These are phyloP conservation scores for Chaetoderma sp. DNA, from an alignment of 2,888 invertebrate species.

Conservation along the genomic window DNA sequence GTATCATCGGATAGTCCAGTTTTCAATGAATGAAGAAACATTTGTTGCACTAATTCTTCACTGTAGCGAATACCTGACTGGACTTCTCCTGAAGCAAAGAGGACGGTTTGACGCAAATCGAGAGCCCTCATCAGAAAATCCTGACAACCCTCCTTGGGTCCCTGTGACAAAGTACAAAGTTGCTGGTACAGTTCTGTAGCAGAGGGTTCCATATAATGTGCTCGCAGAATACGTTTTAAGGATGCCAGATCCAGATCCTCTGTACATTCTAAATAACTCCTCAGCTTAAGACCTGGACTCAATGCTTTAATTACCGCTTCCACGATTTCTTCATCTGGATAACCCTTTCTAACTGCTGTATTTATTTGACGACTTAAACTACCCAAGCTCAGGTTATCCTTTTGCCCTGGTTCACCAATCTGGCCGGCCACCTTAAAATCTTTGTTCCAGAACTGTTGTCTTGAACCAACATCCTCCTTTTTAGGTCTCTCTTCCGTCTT, in stretches of 20 bases:
- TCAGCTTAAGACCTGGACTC: background rate
- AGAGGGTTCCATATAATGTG: slow-evolving; percentile 14
- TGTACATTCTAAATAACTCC: slow-evolving; percentile 1
- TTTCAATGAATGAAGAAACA: slow-evolving; percentile 5
- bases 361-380: background rate
- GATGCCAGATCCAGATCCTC: background rate
- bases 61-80: slow-evolving; percentile 5
- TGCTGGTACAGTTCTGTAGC: slow-evolving; percentile 24
- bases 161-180: slow-evolving; percentile 5
- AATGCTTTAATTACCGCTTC: background rate
- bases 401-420: background rate
- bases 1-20: slow-evolving; percentile 2
- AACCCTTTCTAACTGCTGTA: background rate
- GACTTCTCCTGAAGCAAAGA: slow-evolving; percentile 7
- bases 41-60: slow-evolving; percentile 2
- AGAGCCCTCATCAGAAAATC: slow-evolving; percentile 16
- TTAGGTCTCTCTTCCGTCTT: too few species aligned
- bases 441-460: background rate
- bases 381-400: background rate
- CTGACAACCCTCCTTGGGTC: slow-evolving; percentile 3
- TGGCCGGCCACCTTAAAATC: background rate
- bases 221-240: background rate
- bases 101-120: slow-evolving; percentile 10
- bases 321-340: background rate
- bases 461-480: too few species aligned